Conservation (phyloP, 2,113 vertebrate genomes). For the Strix aluco region DNA sequence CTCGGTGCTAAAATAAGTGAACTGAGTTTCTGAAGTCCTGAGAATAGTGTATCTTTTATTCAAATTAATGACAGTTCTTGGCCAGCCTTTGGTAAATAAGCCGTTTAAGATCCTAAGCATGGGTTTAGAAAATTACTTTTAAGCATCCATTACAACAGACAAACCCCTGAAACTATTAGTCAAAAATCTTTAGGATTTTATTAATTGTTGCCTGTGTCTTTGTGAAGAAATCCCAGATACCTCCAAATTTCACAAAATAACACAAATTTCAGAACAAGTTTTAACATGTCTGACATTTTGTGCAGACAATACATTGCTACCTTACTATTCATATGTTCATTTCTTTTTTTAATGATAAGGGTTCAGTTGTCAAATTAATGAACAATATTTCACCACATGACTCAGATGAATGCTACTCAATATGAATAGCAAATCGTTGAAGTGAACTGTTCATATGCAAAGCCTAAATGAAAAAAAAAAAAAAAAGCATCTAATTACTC, state of each 20-base stretch:
- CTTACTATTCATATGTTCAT: neutral
- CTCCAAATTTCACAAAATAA: neutral
- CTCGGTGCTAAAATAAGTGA: neutral
- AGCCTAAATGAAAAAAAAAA: neutral
- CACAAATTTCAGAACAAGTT: neutral
- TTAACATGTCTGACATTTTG: neutral
- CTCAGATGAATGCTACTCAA: neutral
- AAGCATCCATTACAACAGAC: neutral
- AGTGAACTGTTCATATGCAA: neutral
- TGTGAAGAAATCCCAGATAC: neutral
- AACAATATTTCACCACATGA: neutral
- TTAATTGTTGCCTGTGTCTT: neutral
- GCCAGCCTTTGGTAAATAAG: neutral
- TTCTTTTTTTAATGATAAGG: neutral
- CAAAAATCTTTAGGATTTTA: neutral
- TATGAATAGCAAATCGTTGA: neutral
- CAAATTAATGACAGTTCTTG: neutral
- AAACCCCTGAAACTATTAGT: accelerated
- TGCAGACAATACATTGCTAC: neutral
- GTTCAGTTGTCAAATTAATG: constrained; percentile 14
- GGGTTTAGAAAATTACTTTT: neutral
- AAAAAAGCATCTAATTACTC: neutral
- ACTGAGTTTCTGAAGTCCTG: neutral
- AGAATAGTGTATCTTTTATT: neutral
- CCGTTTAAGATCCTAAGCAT: neutral